A percentile compares a stretch with the other conserved stretches of the same genome.
phyloP scores from a whole-genome alignment of 2,797 vertebrate genomes.

The Cyclura pinguis region DNA sequence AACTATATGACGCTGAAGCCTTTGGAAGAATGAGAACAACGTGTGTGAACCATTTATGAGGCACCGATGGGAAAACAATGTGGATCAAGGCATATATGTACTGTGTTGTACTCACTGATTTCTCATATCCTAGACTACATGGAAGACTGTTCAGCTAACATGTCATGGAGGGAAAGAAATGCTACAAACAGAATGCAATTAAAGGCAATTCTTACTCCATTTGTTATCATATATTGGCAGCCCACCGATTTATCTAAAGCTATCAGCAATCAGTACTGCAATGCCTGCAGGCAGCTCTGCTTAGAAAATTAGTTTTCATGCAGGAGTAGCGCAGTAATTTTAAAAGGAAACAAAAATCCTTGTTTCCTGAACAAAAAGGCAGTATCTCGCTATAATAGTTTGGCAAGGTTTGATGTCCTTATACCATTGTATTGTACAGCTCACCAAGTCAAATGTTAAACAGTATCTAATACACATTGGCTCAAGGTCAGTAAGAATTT shows the following conservation, averaged over 20 bases:
- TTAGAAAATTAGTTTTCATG: conserved; percentile 52
- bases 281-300: conserved; percentile 27
- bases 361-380: conserved; percentile 25
- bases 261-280: conserved; percentile 34
- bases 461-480: conserved; percentile 25
- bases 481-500: conserved; percentile 27
- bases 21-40: neutral
- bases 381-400: conserved; percentile 30
- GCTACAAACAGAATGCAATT: conserved; percentile 48
- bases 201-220: conserved; percentile 44
- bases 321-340: conserved; percentile 51
- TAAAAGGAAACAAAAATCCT: conserved; percentile 54
- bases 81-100: too few relatives aligned
- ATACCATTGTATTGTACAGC: conserved; percentile 12
- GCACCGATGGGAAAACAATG: neutral
- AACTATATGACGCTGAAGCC: neutral
- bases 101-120: neutral
- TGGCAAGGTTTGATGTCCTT: conserved; percentile 27
- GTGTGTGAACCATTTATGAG: neutral
- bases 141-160: conserved; percentile 46
- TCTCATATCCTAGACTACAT: conserved; percentile 10
- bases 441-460: conserved; percentile 27
- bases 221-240: conserved; percentile 48
- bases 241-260: conserved; percentile 31
- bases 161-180: conserved; percentile 28